Evolutionary conservation across 2,113 vertebrate genomes (phyloP).

Genomic region (Chlorocebus sabaeus): DNA sequence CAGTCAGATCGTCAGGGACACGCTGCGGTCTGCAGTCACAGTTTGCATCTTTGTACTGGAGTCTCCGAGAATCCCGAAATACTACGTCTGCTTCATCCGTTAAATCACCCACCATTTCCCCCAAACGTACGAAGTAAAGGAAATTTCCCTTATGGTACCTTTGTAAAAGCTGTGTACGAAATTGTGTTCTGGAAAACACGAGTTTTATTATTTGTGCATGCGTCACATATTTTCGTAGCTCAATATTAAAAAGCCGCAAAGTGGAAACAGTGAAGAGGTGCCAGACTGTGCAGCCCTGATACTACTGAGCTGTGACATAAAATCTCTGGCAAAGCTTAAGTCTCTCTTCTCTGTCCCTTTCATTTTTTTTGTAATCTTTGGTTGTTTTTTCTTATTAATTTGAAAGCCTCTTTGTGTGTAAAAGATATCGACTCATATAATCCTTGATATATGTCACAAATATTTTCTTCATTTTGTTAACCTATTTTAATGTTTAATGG

Average conservation of each 20-base stretch:
- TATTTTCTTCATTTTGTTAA: background rate
- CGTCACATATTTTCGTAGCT: background rate
- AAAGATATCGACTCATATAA: background rate
- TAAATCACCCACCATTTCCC: background rate
- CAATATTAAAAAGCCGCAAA: background rate
- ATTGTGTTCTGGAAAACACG: background rate
- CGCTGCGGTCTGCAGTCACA: rapidly evolving
- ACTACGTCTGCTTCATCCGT: rapidly evolving
- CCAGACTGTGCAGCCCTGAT: background rate
- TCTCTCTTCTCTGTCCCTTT: background rate
- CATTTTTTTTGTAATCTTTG: background rate
- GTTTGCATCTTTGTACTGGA: rapidly evolving
- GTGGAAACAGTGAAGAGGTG: rapidly evolving
- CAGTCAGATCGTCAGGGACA: rapidly evolving
- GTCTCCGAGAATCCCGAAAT: background rate
- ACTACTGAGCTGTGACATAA: background rate
- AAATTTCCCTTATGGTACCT: rapidly evolving
- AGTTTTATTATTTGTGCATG: background rate
- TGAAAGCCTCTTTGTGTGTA: background rate
- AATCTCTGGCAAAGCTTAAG: background rate
- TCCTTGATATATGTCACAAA: too few species aligned
- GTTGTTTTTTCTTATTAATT: background rate
- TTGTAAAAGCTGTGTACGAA: background rate
- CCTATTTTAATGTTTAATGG: rapidly evolving
- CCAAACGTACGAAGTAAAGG: background rate